Evolutionary conservation across 1,140 invertebrate species (phyloP), one percentile per base, ranked within the genome.

Genomic region (Heliconius melpomene): DNA sequence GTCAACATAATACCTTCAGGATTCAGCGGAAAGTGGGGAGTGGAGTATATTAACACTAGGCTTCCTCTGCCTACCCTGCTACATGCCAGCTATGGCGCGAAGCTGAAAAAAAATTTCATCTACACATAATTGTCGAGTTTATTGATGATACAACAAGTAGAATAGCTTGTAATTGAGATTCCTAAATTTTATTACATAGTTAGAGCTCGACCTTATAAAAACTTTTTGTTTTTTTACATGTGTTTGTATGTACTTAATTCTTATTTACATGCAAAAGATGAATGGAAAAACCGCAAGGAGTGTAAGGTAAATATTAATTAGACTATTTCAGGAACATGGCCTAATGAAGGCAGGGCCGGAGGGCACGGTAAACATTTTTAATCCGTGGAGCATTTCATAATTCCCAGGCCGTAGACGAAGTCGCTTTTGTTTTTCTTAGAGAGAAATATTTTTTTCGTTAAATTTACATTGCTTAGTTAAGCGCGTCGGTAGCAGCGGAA

Each of bases 301-400:
- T 89, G 89, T 85, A 91, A 90, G 88, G 88, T 89, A 93, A 93
- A 93, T 91, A 92, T 92, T 92, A 92, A 91, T 93, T 89, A 90
- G 87, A 91, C 89, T 87, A 90, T 90, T 89, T 82, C 83, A 88
- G 88, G 88, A 89, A 90, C 85, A 87, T 82, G 86, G 74, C 84
- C 87, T 92, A 93, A 92, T 93, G 89, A 92, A 93, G 88, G 84
- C 86, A 82, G 80, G 85, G 83, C 84, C 90, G 20, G 89, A 91
- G 90, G 90, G 91, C 86, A 90, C 84, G 83, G 89, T 89, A 91
- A 93, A 91, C 90, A 93, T 92, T 93, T 92, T 93, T 92, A 93
- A 93, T 93, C 89, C 89, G 83, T 85, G 82, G 90, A 90, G 90
- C 88, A 91, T 92, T 89, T 91, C 90, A 92, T 92, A 93, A 92